Base-by-base conservation (phyloP, 2,113 vertebrate genomes). In the Pandion haliaetus region DNA sequence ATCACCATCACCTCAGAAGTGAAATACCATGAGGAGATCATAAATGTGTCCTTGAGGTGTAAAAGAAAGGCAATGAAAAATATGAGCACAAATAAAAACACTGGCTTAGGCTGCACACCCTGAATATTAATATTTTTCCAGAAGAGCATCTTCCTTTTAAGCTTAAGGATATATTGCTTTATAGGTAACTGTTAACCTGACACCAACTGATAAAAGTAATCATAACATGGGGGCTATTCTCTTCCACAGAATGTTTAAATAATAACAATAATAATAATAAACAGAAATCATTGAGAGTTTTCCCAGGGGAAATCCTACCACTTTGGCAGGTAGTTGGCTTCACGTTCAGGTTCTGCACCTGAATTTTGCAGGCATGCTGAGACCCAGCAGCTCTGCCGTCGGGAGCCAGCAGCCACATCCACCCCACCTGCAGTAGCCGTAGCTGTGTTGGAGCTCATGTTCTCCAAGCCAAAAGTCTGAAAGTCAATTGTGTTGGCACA, bases 11-110 rank as follows among this genome's bases (percentile, higher is more conserved):
- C 76, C 59, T 97, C 94, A 67, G 73, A 71, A 92, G 88, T n/a
- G 69, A 95, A 97, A 90, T 86, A 95, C 67, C 72, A 61, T 1
- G 26, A 97, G 86, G 72, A 95, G 67, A 90, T 52, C 90, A 93
- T 94, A 96, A 96, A 95, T 12, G 42, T 85, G 89, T 95, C 93
- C 86, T 91, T 82, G 95, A 95, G 78, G 89, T 91, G 84, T 86
- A 94, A 95, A 88, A 94, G 91, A 96, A 91, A 96, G 32, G 95
- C 95, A 91, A 14, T 50, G 77, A 94, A 89, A 95, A 94, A 95
- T 92, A 90, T 73, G 78, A 96, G 91, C 42, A 14, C 88, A 86
- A 96, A 96, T 88, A 91, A 97, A 96, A 94, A 80, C 79, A 40
- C 57, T 20, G 78, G 45, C 79, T 92, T 63, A 16, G 76, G 57